Conservation (phyloP, 2,888 invertebrate genomes). For the Cotesia congregata region DNA sequence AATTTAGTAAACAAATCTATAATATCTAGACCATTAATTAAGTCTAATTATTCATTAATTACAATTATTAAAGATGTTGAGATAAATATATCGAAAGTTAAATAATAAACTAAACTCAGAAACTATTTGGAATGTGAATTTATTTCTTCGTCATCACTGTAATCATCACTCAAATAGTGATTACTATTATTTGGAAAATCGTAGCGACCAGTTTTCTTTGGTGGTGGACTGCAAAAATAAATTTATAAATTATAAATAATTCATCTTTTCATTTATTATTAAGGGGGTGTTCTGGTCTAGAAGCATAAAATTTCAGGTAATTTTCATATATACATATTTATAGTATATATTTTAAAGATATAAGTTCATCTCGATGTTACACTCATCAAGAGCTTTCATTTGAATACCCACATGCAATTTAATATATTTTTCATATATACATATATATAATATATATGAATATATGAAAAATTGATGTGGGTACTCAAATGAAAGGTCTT, state of each 20-base stretch:
- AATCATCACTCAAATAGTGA: slow-evolving; percentile 67
- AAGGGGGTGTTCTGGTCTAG: too few species aligned
- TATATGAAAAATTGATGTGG: too few species aligned
- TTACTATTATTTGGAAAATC: slow-evolving; percentile 58
- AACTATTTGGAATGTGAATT: slow-evolving; percentile 63
- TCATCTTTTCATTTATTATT: neutral
- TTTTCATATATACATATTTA: too few species aligned
- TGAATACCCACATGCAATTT: too few species aligned
- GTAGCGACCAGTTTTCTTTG: slow-evolving; percentile 70
- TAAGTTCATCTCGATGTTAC: too few species aligned
- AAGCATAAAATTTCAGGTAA: too few species aligned
- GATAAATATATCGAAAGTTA: slow-evolving; percentile 10
- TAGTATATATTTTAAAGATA: too few species aligned
- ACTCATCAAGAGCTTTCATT: too few species aligned
- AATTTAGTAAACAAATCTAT: slow-evolving; percentile 17
- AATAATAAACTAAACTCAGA: neutral
- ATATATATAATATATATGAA: too few species aligned
- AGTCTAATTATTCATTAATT: slow-evolving; percentile 2
- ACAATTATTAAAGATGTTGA: slow-evolving; percentile 5
- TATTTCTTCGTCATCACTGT: slow-evolving; percentile 67
- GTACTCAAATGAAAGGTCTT: too few species aligned
- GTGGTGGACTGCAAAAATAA: slow-evolving; percentile 69
- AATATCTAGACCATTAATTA: neutral
- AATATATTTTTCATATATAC: too few species aligned
- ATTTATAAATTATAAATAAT: slow-evolving; percentile 17